Base-by-base conservation (phyloP, 1,140 invertebrate species). In the Globodera rostochiensis region DNA sequence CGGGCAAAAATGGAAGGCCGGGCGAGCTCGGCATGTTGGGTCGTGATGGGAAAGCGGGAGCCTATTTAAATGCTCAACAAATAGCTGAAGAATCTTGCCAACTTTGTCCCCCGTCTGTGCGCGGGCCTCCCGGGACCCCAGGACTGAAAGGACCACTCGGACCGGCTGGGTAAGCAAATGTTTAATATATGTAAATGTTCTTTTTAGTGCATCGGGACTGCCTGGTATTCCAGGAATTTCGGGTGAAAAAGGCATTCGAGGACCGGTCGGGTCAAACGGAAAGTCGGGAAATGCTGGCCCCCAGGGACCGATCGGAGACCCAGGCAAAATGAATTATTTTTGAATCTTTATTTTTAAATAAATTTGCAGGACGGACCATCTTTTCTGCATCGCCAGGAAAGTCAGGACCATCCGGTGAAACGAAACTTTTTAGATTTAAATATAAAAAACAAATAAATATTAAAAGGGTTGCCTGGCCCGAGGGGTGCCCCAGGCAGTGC, bases 391-490 rank as follows among this genome's bases (percentile, higher is more conserved):
- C 49, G 49, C 45, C 74, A 21, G 74, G 74, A 7, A 57, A 36
- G 7, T 15, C 19, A 19, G 74, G 74, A 0, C 74, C 19, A 8
- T 4, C 8, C 6, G 74, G 74, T 46, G 53, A 76, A 53, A 53
- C 15, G 13, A 53, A 53, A 53, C 50, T 13, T 50, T 77, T 77
- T 36, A 25, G 19, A 5, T 21, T 60, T 77, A 5, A 77, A 15
- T 15, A 4, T 9, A 70, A 70, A 77, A 6, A 77, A 36, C 25
- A 19, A 70, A 69, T 6, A 49, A n/a, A 77, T 25, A 2, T 7
- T 79, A 80, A 49, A 53, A 80, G 78, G 78, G 46, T 25, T 53
- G 79, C 25, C 64, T n/a, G 80, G 80, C 0, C 80, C 80, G 73
- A 67, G 64, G n/a, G 75, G 80, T 4, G 15, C 15, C 13, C 45